phyloP scores from a whole-genome alignment of 2,888 invertebrate species.

The Thecophora atra region DNA sequence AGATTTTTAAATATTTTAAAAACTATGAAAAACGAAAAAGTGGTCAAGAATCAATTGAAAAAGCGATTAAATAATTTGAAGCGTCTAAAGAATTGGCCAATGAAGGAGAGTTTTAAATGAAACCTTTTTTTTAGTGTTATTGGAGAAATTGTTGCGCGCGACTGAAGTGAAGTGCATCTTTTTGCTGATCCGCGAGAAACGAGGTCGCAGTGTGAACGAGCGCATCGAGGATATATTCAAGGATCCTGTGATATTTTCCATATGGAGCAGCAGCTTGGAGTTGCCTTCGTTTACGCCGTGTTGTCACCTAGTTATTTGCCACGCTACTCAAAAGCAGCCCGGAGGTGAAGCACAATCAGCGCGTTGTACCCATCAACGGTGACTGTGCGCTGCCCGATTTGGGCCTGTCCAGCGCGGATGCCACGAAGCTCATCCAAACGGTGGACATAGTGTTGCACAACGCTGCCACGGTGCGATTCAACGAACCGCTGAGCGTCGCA shows the following conservation, averaged over 20 bases:
- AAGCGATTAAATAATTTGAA: too few relatives aligned
- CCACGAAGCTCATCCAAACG: slow-evolving; percentile 53
- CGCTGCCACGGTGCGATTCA: slow-evolving; percentile 87
- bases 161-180: slow-evolving; percentile 70
- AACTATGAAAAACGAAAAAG: too few relatives aligned
- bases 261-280: too few relatives aligned
- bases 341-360: slow-evolving; percentile 41
- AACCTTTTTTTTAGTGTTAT: slow-evolving; percentile 65
- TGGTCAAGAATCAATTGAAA: too few relatives aligned
- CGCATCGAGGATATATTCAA: slow-evolving; percentile 76
- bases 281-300: not conserved
- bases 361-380: slow-evolving; percentile 61
- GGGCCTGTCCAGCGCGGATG: slow-evolving; percentile 62
- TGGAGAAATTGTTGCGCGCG: slow-evolving; percentile 71
- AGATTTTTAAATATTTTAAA: too few relatives aligned
- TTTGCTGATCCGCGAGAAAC: slow-evolving; percentile 70
- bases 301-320: slow-evolving; percentile 43
- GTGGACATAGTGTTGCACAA: slow-evolving; percentile 80
- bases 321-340: slow-evolving; percentile 38
- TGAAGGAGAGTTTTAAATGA: not conserved
- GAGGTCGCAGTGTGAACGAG: slow-evolving; percentile 72
- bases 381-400: slow-evolving; percentile 62
- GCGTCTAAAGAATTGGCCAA: not conserved
- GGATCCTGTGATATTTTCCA: slow-evolving; percentile 68
- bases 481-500: slow-evolving; percentile 75